These are phyloP conservation scores for Ginglymostoma cirratum DNA, from an alignment of 2,113 vertebrate species.

Conservation along the genomic window DNA sequence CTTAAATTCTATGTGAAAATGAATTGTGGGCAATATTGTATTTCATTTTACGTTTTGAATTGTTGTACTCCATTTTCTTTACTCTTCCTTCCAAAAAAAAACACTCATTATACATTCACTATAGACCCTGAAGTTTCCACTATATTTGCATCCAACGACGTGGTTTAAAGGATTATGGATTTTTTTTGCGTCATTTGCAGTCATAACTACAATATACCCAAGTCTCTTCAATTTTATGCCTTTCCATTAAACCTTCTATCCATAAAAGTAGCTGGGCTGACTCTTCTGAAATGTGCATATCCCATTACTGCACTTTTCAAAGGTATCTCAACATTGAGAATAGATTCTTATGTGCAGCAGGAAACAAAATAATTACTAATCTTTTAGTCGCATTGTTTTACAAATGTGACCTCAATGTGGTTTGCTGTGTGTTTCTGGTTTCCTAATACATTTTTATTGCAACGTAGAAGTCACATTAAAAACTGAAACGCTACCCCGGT, in stretches of 20 bases:
- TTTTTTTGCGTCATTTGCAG: background rate
- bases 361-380: background rate
- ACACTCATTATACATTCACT: background rate
- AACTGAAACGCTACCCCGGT: background rate
- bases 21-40: background rate
- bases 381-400: background rate
- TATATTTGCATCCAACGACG: background rate
- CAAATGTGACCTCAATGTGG: background rate
- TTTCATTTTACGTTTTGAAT: slow-evolving; percentile 10
- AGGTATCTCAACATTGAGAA: background rate
- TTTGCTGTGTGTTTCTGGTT: too few species aligned
- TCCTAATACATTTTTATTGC: background rate
- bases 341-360: background rate
- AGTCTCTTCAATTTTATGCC: background rate
- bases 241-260: background rate
- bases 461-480: background rate
- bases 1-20: background rate
- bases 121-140: background rate
- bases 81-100: background rate
- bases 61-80: background rate
- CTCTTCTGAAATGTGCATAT: background rate
- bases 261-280: background rate
- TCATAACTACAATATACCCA: background rate
- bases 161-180: background rate
- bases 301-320: background rate